Percentiles rank a stretch among this genome's conserved stretches.
phyloP scores from a whole-genome alignment of 2,797 vertebrate species.

The Sebastes steindachneri region DNA sequence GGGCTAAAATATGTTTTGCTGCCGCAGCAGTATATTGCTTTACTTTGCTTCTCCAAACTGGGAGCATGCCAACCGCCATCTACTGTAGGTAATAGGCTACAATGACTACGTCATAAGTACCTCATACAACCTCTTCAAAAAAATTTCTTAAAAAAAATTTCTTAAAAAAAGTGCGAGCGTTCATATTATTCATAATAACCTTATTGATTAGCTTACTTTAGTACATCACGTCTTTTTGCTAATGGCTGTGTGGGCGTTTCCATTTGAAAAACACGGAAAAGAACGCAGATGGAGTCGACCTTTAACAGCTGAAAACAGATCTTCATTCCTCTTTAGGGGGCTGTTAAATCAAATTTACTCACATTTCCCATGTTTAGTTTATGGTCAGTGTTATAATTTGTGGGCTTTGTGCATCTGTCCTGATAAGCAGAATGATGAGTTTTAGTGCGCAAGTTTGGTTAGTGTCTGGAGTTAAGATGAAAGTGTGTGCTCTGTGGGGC shows the following conservation, averaged over 20 bases:
- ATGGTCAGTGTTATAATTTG: background rate
- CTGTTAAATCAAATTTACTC: background rate
- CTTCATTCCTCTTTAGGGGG: background rate
- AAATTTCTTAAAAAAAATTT: too few species aligned
- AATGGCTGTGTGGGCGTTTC: background rate
- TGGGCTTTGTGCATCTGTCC: background rate
- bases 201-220: background rate
- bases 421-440: slow-evolving; percentile 19
- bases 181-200: background rate
- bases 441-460: slow-evolving; percentile 19
- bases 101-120: background rate
- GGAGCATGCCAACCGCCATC: too few species aligned
- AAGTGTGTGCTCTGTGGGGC: slow-evolving; percentile 27
- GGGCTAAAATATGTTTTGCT: too few species aligned
- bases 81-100: too few species aligned
- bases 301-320: background rate
- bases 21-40: too few species aligned
- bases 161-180: too few species aligned
- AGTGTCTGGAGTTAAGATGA: slow-evolving; percentile 38
- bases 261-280: background rate
- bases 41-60: too few species aligned
- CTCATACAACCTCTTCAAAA: background rate
- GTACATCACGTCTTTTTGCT: background rate
- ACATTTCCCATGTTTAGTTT: background rate
- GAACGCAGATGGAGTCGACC: background rate